phyloP scores from a whole-genome alignment of 2,888 invertebrate species.

The Drosophila atroscutellata region DNA sequence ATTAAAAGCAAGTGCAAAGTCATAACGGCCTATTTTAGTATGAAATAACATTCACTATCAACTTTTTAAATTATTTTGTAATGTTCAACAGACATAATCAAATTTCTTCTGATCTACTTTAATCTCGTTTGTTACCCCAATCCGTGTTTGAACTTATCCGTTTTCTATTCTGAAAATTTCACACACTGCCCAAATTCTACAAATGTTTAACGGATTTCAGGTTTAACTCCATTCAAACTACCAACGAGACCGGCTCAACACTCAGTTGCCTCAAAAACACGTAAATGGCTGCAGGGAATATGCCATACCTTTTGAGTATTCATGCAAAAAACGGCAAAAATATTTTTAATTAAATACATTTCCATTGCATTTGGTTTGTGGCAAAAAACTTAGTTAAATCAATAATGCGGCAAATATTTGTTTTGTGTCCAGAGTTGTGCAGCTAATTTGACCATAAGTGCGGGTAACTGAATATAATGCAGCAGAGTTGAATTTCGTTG shows the following conservation, averaged over 20 bases:
- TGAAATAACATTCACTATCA: background rate
- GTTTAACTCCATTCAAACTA: background rate
- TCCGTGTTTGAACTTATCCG: background rate
- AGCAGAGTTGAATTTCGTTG: conserved; percentile 18
- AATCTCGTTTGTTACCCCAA: background rate
- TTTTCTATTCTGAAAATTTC: background rate
- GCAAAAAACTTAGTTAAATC: conserved; percentile 27
- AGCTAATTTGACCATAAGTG: conserved; percentile 41
- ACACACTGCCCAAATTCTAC: background rate
- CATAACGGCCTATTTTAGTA: background rate
- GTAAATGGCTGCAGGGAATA: background rate
- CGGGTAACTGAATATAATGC: conserved; percentile 8
- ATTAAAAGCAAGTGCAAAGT: conserved; percentile 1
- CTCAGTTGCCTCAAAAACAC: background rate
- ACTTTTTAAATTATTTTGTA: background rate
- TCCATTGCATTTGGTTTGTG: conserved; percentile 14
- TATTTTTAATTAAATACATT: conserved; percentile 41
- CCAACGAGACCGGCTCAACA: background rate
- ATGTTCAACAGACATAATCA: background rate
- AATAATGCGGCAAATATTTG: conserved; percentile 23
- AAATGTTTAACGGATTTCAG: background rate
- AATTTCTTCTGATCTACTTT: background rate
- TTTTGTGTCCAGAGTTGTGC: conserved; percentile 20
- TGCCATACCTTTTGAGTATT: background rate
- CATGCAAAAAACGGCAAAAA: conserved; percentile 20